Conservation (phyloP, 2,113 vertebrate species). For the Cervus canadensis region DNA sequence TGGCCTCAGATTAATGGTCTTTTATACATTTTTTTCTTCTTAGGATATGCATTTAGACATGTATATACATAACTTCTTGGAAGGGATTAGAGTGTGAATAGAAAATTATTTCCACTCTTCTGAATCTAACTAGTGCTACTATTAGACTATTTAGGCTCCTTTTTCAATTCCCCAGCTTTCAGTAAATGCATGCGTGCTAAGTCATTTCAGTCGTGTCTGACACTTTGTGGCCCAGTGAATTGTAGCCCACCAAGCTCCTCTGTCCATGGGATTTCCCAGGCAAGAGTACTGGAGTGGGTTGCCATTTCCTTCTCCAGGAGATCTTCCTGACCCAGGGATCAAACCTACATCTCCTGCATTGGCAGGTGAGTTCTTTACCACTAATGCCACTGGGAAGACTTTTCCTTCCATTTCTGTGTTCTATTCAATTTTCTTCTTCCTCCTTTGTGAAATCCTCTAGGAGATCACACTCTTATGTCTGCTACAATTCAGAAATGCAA, state of each 20-base stretch:
- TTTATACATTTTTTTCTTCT: neutral
- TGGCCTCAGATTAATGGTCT: neutral
- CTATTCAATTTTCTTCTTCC: neutral
- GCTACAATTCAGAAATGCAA: neutral
- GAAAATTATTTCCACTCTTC: neutral
- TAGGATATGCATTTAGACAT: neutral
- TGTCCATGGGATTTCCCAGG: neutral
- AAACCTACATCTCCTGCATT: neutral
- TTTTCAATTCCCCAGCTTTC: neutral
- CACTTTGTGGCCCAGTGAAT: neutral
- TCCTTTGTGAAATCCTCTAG: neutral
- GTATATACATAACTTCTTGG: neutral
- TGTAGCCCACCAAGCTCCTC: neutral
- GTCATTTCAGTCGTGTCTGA: neutral
- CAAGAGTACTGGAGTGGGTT: neutral
- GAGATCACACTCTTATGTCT: neutral
- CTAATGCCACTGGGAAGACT: neutral
- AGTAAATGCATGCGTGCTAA: neutral
- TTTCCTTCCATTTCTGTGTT: neutral
- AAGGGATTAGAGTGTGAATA: neutral
- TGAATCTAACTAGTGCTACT: neutral
- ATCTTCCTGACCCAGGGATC: neutral
- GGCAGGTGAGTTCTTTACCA: neutral
- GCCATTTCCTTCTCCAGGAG: neutral
- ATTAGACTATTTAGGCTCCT: neutral